Evolutionary conservation across 1,140 invertebrate species (phyloP), one percentile per base, ranked within the genome.

Genomic region (Zaprionus gabonicus): DNA sequence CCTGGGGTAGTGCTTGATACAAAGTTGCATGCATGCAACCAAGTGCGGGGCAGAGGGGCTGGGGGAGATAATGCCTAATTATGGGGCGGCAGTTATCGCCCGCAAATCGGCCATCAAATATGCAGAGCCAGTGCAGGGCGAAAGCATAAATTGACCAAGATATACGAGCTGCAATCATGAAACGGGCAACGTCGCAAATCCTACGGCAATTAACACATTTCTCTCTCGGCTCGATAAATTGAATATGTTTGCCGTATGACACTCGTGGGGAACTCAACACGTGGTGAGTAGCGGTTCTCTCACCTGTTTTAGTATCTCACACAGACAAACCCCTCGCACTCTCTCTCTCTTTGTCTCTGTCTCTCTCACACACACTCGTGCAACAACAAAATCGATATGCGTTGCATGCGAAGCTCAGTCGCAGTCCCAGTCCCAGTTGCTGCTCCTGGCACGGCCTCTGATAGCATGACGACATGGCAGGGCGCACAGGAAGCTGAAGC

Each of bases 401-500:
- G 60, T 57, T 73, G 81, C 56, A 83, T 79, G 76, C 71, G 20
- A 20, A 20, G 20, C 20, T 20, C 20, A 20, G 0, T 20, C 20
- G 20, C 49, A 53, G 62, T 38, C 28, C 31, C 55, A 59, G 44
- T 23, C 20, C 25, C 25, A 41, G 31, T 36, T 28, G n/a, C 60
- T 78, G 56, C 57, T 64, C 15, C 53, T 41, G 34, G 38, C 75
- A 41, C 58, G 31, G 31, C 31, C 53, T 69, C 81, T 51, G 77
- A 83, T 83, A 83, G 81, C 81, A 80, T 83, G 81, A 83, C 81
- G 81, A 84, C 73, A 84, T 84, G 81, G 77, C 81, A 83, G 74
- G 81, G 81, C 81, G 81, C 77, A 83, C 81, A 83, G 83, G 84
- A 87, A 81, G 80, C 84, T 74, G 71, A 71, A 55, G 34, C 56